Percentiles rank a stretch among this genome's conserved stretches.
phyloP scores from a whole-genome alignment of 2,888 invertebrate genomes.

The Dynastes hyllus region DNA sequence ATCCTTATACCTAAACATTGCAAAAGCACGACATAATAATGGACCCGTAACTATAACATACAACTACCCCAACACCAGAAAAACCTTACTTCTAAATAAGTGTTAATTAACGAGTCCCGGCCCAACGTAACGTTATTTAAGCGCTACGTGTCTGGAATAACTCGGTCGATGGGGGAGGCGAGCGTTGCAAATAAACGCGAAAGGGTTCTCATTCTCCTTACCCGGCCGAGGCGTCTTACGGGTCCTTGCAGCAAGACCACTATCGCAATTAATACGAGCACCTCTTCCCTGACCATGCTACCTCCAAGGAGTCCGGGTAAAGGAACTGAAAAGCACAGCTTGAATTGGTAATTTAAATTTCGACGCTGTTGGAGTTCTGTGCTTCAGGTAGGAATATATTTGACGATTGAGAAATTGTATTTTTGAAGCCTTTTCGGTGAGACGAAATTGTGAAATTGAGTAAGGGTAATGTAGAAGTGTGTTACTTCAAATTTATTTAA shows the following conservation, averaged over 20 bases:
- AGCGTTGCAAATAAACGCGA: constrained; percentile 21
- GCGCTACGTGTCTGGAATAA: constrained; percentile 19
- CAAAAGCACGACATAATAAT: neutral
- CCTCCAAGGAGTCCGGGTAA: neutral
- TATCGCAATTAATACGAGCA: neutral
- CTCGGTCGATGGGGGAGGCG: constrained; percentile 15
- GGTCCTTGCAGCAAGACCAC: constrained; percentile 3
- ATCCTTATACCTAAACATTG: too few species aligned
- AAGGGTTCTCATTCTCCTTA: constrained; percentile 8
- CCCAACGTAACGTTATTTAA: constrained; percentile 29
- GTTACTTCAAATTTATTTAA: too few species aligned
- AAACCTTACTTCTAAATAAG: constrained; percentile 28
- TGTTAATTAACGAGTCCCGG: neutral
- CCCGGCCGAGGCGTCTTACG: neutral
- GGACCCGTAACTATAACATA: neutral
- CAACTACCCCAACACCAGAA: neutral
- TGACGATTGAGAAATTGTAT: neutral
- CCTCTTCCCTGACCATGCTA: constrained; percentile 18
- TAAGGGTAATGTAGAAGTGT: too few species aligned
- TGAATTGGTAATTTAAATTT: constrained; percentile 12
- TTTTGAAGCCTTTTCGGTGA: neutral
- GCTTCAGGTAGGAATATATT: neutral
- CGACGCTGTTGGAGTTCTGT: too few species aligned
- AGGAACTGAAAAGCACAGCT: constrained; percentile 19
- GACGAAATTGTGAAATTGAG: too few species aligned